These are phyloP conservation scores for Dolichallabes microphthalmus DNA, from an alignment of 2,113 vertebrate genomes.

Conservation along the genomic window DNA sequence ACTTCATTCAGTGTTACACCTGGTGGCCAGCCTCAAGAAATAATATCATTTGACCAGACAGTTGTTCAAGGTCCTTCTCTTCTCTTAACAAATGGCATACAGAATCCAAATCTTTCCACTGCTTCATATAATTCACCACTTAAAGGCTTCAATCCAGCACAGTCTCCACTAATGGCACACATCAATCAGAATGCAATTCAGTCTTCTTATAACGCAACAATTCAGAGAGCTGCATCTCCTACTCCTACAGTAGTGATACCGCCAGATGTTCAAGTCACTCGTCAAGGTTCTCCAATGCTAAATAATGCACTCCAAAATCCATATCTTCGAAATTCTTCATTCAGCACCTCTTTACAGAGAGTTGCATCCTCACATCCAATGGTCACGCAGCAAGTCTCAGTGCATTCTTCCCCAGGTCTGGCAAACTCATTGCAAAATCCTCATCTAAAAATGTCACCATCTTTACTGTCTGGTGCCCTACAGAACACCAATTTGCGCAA, in stretches of 20 bases:
- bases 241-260: constrained; percentile 39
- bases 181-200: constrained; percentile 37
- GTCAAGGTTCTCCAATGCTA: constrained; percentile 37
- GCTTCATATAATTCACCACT: constrained; percentile 48
- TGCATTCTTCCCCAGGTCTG: constrained; percentile 38
- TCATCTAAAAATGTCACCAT: constrained; percentile 43
- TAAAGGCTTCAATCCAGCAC: constrained; percentile 46
- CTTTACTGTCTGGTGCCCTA: constrained; percentile 54
- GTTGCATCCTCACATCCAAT: constrained; percentile 36
- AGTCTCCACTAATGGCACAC: constrained; percentile 37
- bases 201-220: constrained; percentile 50
- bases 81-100: constrained; percentile 66
- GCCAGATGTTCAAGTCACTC: constrained; percentile 43
- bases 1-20: constrained; percentile 39
- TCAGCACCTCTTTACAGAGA: constrained; percentile 47
- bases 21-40: constrained; percentile 50
- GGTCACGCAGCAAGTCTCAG: constrained; percentile 27
- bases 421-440: constrained; percentile 45
- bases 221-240: constrained; percentile 48
- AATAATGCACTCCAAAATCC: constrained; percentile 50
- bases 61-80: constrained; percentile 61
- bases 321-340: constrained; percentile 48
- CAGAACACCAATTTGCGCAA: constrained; percentile 66
- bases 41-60: constrained; percentile 62
- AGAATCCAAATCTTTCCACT: constrained; percentile 54